phyloP scores from a whole-genome alignment of 2,888 invertebrate species.

The Pristionchus entomophagus region DNA sequence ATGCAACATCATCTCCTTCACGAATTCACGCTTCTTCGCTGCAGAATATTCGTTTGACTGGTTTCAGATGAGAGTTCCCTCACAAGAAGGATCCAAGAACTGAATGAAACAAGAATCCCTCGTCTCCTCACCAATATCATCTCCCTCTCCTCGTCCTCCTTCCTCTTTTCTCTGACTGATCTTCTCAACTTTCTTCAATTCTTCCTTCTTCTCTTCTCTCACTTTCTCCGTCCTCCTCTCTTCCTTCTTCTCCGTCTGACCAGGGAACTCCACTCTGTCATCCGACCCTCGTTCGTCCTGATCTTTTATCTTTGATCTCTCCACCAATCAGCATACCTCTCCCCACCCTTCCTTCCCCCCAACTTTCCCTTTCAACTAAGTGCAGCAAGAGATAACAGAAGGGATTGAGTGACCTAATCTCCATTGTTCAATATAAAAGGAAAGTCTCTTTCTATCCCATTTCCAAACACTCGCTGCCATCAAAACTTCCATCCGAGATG shows the following conservation, averaged over 20 bases:
- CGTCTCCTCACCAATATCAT: constrained; percentile 12
- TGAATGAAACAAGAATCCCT: background rate
- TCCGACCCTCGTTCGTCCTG: background rate
- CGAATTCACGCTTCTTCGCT: constrained; percentile 61
- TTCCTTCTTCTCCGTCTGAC: constrained; percentile 35
- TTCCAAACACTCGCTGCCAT: no score
- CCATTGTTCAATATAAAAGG: background rate
- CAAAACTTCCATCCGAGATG: no score
- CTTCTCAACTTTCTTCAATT: constrained; percentile 45
- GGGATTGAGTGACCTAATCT: constrained; percentile 30
- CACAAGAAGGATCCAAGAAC: no score
- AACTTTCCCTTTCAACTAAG: background rate
- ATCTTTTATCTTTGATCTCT: background rate
- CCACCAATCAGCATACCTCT: no score
- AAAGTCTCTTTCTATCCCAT: no score
- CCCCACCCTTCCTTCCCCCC: background rate
- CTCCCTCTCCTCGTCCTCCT: background rate
- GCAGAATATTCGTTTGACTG: background rate
- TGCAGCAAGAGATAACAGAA: no score
- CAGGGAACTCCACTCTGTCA: constrained; percentile 7
- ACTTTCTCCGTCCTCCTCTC: constrained; percentile 41
- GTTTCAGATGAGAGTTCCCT: no score
- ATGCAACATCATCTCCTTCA: constrained; percentile 95
- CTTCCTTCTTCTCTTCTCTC: constrained; percentile 40
- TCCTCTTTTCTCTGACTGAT: constrained; percentile 11